Evolutionary conservation across 2,113 vertebrate species (phyloP).

Genomic region (Tenebrosternarchus preto): DNA sequence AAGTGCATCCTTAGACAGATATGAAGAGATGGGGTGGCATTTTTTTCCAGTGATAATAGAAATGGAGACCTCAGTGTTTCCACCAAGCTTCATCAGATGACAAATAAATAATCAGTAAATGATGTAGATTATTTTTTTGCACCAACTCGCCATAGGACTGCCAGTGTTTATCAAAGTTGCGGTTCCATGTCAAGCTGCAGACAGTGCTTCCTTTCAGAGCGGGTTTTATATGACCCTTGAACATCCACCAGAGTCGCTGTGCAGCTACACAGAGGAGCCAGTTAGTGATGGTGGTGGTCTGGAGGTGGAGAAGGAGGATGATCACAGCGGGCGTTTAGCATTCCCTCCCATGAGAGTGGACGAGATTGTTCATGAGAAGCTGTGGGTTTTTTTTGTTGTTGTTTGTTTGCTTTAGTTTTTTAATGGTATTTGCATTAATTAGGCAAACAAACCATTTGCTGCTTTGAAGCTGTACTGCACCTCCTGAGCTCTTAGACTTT

Average conservation of each 20-base stretch:
- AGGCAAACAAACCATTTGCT: slow-evolving; percentile 27
- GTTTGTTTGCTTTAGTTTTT: too few species aligned
- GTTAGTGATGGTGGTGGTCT: not conserved
- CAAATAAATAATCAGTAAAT: slow-evolving; percentile 23
- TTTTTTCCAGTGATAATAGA: not conserved
- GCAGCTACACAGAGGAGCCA: not conserved
- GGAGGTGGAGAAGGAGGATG: too few species aligned
- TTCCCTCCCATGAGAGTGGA: not conserved
- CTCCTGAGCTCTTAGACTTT: not conserved
- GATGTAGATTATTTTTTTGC: not conserved
- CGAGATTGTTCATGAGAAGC: not conserved
- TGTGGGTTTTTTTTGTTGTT: slow-evolving; percentile 15
- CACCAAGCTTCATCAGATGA: not conserved
- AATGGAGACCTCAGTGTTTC: slow-evolving; percentile 12
- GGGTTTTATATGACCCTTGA: not conserved
- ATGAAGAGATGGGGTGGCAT: slow-evolving; percentile 21
- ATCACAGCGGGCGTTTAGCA: not conserved
- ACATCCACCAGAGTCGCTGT: not conserved
- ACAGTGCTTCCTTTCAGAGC: not conserved
- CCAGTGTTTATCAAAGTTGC: not conserved
- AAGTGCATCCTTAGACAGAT: slow-evolving; percentile 5
- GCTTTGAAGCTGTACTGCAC: slow-evolving; percentile 6
- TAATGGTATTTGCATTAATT: slow-evolving; percentile 15
- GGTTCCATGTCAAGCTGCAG: not conserved
- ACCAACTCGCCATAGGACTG: not conserved